These are phyloP conservation scores for Heteromormyrus szaboi DNA, from an alignment of 2,797 vertebrate species.

Conservation along the genomic window DNA sequence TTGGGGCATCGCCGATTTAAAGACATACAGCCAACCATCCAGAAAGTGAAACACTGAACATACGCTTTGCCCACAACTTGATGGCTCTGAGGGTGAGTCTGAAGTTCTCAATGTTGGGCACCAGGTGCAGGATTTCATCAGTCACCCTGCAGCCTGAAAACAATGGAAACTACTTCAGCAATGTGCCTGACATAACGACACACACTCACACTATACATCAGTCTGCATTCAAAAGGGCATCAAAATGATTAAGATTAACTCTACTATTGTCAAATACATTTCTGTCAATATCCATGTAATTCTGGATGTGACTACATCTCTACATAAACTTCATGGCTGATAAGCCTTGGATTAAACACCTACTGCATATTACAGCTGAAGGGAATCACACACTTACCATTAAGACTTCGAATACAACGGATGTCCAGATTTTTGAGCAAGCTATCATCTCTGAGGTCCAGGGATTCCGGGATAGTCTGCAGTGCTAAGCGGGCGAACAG, in stretches of 20 bases:
- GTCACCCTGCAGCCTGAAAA: conserved; percentile 78
- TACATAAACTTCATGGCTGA: not conserved
- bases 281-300: not conserved
- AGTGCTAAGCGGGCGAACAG: conserved; percentile 75
- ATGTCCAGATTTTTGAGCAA: conserved; percentile 77
- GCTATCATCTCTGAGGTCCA: conserved; percentile 76
- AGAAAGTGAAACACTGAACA: conserved; percentile 44
- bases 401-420: conserved; percentile 80
- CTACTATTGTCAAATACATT: not conserved
- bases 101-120: conserved; percentile 83
- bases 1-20: not conserved
- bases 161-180: not conserved
- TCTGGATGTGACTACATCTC: not conserved
- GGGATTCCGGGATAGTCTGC: conserved; percentile 76
- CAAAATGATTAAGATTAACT: not conserved
- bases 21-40: not conserved
- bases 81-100: conserved; percentile 82
- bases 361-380: not conserved
- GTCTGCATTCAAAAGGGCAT: not conserved
- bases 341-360: not conserved
- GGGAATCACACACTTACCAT: conserved; percentile 53
- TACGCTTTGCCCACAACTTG: conserved; percentile 90
- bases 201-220: conserved; percentile 41
- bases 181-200: not conserved
- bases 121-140: conserved; percentile 82